Base-by-base conservation (phyloP, 2,797 vertebrate genomes). In the Thamnophis elegans region DNA sequence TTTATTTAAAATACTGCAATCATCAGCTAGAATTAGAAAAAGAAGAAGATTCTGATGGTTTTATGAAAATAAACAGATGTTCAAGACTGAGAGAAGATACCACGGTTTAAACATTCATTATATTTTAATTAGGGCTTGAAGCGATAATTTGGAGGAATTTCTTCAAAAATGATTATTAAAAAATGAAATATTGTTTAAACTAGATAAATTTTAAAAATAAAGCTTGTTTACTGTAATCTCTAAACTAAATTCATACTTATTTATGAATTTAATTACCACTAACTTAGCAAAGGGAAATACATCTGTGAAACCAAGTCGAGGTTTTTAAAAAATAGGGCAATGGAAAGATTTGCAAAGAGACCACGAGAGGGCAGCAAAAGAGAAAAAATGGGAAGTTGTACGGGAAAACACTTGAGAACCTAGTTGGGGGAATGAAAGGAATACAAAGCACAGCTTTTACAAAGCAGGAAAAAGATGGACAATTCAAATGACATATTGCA, bases 221-320 rank as follows among this genome's bases (percentile, higher is more conserved):
- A 94, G 42, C 8, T 3, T 32, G 18, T 0, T 47, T 10, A 0
- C 0, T 0, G 0, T 9, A 20, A 28, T 59, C 32, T 87, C n/a
- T 88, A 25, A 8, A 13, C 0, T 5, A 53, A 42, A 91, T 8
- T 32, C 20, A 0, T 32, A 26, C 18, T 60, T 5, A 13, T 5
- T 0, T 0, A 0, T 91, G 36, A 5, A 0, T 0, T 9, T 0
- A 32, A 25, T 89, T 68, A 25, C 32, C 47, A 36, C 0, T 36
- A 51, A 20, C 5, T 12, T 32, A 36, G 32, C 11, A 25, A 42
- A 22, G 20, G 11, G 36, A 47, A 20, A 55, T 87, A 56, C 3
- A 22, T 10, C 16, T 11, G 18, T 0, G 9, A n/a, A 56, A 87
- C 1, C 20, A 32, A n/a, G 28, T 6, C 4, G 7, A 58, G 11